Percentiles rank a stretch among this genome's conserved stretches.
Evolutionary conservation across 2,113 vertebrate genomes (phyloP).

Genomic region (Pithys albifrons): DNA sequence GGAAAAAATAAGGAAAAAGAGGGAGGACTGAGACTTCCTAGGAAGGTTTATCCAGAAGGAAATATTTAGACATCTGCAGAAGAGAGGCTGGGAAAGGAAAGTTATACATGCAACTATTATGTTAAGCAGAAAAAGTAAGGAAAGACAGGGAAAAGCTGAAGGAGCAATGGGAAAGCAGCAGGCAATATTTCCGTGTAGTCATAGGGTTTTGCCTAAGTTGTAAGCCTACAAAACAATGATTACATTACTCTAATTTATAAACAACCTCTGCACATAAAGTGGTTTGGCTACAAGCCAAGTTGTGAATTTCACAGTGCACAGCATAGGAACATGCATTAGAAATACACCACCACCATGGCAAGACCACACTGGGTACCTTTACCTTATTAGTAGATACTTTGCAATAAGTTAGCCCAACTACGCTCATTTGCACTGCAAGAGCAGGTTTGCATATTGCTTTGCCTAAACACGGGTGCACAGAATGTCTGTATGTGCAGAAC

Average conservation of each 20-base stretch:
- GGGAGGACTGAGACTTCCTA: neutral
- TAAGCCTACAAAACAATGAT: neutral
- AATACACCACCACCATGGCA: neutral
- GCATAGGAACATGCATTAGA: neutral
- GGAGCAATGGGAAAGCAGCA: slow-evolving; percentile 12
- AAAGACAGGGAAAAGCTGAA: neutral
- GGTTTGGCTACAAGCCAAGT: neutral
- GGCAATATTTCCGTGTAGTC: neutral
- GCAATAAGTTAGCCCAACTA: neutral
- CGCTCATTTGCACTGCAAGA: neutral
- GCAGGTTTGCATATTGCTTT: neutral
- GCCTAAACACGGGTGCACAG: neutral
- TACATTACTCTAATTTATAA: neutral
- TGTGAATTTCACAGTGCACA: neutral
- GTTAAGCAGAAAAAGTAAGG: slow-evolving; percentile 13
- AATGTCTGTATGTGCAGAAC: neutral
- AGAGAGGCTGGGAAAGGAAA: slow-evolving; percentile 18
- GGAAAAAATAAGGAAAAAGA: neutral
- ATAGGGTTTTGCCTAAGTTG: neutral
- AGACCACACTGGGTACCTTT: neutral
- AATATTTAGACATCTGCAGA: neutral
- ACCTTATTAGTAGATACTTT: neutral
- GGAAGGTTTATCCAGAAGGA: neutral
- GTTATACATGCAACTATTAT: neutral
- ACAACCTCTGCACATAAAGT: neutral